Percentiles rank a stretch among this genome's conserved stretches.
Evolutionary conservation across 2,888 invertebrate species (phyloP).

Genomic region (Parelbella ahira): DNA sequence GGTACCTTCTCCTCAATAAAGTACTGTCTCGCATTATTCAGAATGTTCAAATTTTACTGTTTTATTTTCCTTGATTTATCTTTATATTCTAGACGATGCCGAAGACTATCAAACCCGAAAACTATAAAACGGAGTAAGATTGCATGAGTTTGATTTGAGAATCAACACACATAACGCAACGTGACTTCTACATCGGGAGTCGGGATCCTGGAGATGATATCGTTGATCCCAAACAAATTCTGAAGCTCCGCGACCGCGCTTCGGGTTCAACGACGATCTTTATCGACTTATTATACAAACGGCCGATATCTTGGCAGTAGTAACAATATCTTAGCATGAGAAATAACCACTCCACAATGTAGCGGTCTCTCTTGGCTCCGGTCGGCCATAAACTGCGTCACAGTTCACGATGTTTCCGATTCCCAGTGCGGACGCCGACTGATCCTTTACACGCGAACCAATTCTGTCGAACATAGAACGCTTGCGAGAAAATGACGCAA

Average conservation of each 20-base stretch:
- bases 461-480: slow-evolving; percentile 40
- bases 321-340: slow-evolving; percentile 65
- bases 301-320: slow-evolving; percentile 59
- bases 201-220: slow-evolving; percentile 11
- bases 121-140: neutral
- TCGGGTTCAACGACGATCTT: slow-evolving; percentile 52
- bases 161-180: slow-evolving; percentile 7
- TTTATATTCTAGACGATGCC: too few relatives aligned
- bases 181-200: too few relatives aligned
- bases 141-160: slow-evolving; percentile 6
- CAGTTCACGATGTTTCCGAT: slow-evolving; percentile 48
- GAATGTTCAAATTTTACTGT: too few relatives aligned
- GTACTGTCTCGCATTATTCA: too few relatives aligned
- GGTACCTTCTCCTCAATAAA: too few relatives aligned
- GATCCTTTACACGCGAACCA: slow-evolving; percentile 48
- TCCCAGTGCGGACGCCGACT: slow-evolving; percentile 35
- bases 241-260: slow-evolving; percentile 9
- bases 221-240: slow-evolving; percentile 17
- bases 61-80: too few relatives aligned
- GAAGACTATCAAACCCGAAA: too few relatives aligned
- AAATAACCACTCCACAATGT: slow-evolving; percentile 57
- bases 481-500: slow-evolving; percentile 34
- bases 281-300: slow-evolving; percentile 75
- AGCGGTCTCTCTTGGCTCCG: slow-evolving; percentile 57
- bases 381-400: slow-evolving; percentile 55